Conservation (phyloP, 2,797 vertebrate genomes). For the Thripadectes ignobilis region DNA sequence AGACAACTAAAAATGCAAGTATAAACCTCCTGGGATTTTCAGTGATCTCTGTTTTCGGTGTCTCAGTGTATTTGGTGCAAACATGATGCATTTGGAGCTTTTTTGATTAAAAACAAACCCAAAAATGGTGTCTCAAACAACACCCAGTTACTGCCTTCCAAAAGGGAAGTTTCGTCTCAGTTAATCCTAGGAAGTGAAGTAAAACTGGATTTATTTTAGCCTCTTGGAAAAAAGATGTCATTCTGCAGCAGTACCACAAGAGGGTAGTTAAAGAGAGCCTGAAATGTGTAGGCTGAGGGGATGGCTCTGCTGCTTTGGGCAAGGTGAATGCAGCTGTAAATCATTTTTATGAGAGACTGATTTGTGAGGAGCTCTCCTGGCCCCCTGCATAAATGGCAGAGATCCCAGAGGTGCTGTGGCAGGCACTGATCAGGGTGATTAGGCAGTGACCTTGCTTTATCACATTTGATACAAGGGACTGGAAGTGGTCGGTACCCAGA, state of each 20-base stretch:
- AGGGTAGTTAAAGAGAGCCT: slow-evolving; percentile 46
- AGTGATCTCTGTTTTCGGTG: neutral
- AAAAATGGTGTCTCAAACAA: neutral
- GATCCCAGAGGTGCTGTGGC: neutral
- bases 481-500: neutral
- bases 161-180: neutral
- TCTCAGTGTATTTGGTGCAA: neutral
- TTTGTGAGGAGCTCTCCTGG: neutral
- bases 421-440: neutral
- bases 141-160: neutral
- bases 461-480: neutral
- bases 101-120: neutral
- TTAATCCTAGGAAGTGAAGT: neutral
- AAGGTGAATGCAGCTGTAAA: slow-evolving; percentile 19
- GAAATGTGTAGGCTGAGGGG: neutral
- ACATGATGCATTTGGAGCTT: neutral
- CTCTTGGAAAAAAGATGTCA: neutral
- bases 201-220: neutral
- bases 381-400: neutral
- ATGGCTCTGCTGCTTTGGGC: neutral
- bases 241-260: slow-evolving; percentile 51
- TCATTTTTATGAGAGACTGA: neutral
- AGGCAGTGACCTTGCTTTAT: neutral
- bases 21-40: neutral
- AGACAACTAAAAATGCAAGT: neutral